Conservation (phyloP, 30 jellyfish, hydroid and myxozoan genomes). For the Chironex yamaguchii region DNA sequence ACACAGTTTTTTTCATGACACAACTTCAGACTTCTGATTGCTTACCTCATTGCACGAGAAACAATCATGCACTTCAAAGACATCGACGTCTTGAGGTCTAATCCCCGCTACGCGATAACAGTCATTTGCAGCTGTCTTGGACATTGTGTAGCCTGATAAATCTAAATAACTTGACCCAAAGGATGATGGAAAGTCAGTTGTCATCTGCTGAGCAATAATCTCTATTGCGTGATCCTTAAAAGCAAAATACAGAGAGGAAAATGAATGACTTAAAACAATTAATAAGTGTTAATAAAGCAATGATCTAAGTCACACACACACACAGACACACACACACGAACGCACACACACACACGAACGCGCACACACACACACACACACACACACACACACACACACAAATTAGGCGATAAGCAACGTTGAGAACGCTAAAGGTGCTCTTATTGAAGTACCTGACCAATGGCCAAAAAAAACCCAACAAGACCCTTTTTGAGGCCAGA, state of each 20-base stretch:
- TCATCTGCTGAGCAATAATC: slow-evolving; percentile 94
- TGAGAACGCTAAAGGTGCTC: no score
- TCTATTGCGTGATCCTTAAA: slow-evolving; percentile 90
- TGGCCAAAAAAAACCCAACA: no score
- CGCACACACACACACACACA: no score
- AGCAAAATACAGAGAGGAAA: not conserved
- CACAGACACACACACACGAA: no score
- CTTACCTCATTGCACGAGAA: slow-evolving; percentile 94
- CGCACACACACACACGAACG: no score
- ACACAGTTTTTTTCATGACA: no score
- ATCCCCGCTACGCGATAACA: slow-evolving; percentile 79
- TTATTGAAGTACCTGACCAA: no score
- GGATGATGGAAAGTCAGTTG: slow-evolving; percentile 93
- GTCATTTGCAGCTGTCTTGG: slow-evolving; percentile 83
- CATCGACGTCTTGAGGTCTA: slow-evolving; percentile 78
- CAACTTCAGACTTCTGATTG: not conserved
- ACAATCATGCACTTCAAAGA: slow-evolving; percentile 96
- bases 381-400: no score
- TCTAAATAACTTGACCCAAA: slow-evolving; percentile 72
- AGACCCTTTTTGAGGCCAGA: no score
- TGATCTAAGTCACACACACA: no score
- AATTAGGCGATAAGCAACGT: no score
- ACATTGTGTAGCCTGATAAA: slow-evolving; percentile 89
- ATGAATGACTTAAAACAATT: not conserved
- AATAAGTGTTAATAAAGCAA: no score